These are phyloP conservation scores for Malacosoma neustria DNA, from an alignment of 2,888 invertebrate genomes.

Conservation along the genomic window DNA sequence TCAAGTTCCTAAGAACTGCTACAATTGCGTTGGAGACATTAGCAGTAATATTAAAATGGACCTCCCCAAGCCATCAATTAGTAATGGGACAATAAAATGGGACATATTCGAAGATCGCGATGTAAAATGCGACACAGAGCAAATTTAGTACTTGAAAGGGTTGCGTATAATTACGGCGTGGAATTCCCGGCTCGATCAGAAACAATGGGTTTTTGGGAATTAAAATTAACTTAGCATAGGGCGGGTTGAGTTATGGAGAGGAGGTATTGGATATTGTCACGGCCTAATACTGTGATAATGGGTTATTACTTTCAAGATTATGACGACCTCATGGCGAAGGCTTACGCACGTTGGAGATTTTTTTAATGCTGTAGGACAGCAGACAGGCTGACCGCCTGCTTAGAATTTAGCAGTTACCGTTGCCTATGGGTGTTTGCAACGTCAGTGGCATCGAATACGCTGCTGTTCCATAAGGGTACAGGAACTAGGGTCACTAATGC, in stretches of 20 bases:
- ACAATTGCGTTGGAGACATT: no score
- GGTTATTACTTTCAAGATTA: neutral
- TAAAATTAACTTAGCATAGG: slow-evolving; percentile 17
- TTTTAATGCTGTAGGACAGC: neutral
- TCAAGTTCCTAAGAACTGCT: no score
- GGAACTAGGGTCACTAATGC: neutral
- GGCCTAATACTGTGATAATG: neutral
- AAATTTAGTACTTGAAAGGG: slow-evolving; percentile 41
- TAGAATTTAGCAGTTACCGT: neutral
- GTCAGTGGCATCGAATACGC: neutral
- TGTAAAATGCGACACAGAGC: slow-evolving; percentile 36
- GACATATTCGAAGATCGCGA: slow-evolving; percentile 28
- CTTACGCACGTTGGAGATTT: no score
- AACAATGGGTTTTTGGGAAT: slow-evolving; percentile 28
- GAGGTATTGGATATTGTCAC: slow-evolving; percentile 10
- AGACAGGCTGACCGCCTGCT: neutral
- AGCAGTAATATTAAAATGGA: slow-evolving; percentile 23
- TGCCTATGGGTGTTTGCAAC: no score
- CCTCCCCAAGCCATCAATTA: slow-evolving; percentile 26
- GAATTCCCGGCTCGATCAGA: slow-evolving; percentile 36
- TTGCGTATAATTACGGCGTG: slow-evolving; percentile 41
- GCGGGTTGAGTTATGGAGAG: slow-evolving; percentile 18
- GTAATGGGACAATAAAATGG: slow-evolving; percentile 24
- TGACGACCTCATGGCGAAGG: neutral
- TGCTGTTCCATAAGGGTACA: neutral